These are phyloP conservation scores for Otis tarda DNA, from an alignment of 2,113 vertebrate genomes.

Conservation along the genomic window DNA sequence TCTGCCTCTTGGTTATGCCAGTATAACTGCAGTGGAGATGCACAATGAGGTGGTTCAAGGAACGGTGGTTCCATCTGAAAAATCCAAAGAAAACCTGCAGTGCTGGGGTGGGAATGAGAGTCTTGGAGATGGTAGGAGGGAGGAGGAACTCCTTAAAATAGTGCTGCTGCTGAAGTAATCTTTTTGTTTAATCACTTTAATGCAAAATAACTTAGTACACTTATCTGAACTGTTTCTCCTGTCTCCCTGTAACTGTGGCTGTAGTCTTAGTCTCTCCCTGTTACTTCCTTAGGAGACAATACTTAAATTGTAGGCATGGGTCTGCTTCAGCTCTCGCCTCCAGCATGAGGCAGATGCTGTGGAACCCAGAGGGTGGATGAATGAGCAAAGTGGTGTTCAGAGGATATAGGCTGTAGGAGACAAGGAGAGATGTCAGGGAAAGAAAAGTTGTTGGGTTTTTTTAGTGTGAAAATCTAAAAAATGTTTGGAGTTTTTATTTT, in stretches of 20 bases:
- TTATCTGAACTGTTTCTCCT: background rate
- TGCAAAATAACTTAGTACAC: too few relatives aligned
- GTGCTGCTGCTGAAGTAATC: background rate
- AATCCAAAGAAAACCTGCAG: background rate
- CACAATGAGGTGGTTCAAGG: background rate
- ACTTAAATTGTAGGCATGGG: background rate
- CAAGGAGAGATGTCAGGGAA: background rate
- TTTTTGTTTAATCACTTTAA: background rate
- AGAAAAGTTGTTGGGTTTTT: background rate
- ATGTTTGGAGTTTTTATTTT: background rate
- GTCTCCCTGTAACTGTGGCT: background rate
- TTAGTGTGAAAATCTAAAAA: background rate
- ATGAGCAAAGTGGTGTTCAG: background rate
- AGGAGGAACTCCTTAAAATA: background rate
- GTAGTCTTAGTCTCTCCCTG: background rate
- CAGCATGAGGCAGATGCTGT: background rate
- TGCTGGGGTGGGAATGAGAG: background rate
- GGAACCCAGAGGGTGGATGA: background rate
- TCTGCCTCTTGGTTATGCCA: background rate
- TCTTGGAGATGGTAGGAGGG: background rate
- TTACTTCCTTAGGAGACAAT: background rate
- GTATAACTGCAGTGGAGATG: background rate
- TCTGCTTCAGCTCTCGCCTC: background rate
- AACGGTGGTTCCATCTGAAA: background rate
- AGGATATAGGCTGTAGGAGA: background rate